Evolutionary conservation across 2,797 vertebrate species (phyloP), one percentile per base, ranked within the genome.

Genomic region (Melanotaenia trifasciata): DNA sequence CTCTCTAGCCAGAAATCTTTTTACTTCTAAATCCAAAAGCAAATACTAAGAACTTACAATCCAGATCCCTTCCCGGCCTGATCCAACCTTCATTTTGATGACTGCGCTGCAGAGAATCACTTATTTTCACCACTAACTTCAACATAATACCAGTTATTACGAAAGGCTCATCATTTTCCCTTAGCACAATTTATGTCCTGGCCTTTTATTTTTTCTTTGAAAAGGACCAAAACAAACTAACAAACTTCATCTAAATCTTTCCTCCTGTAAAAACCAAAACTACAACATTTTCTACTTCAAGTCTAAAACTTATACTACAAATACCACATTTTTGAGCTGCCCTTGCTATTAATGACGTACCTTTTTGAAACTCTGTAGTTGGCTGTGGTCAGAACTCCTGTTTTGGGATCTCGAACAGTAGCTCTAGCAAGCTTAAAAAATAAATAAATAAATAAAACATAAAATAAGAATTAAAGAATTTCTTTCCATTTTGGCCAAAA

Each of bases 351-450:
- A n/a, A 61, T 12, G 22, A 30, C 84, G 95, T 88, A 98, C 98
- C 97, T 99, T 95, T 99, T 98, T 0, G 98, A 99, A 14, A 99
- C 97, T 89, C 98, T 95, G 94, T 99, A 99, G 93, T 94, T 95
- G 40, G 98, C 98, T 63, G 96, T 96, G n/a, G 97, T 98, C 74
- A 99, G 94, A 77, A 98, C 92, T 1, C 98, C 98, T 0, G 97
- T 98, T 92, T 98, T 98, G 56, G 98, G 98, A 84, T 99, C 98
- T 71, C 98, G 95, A 9, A 99, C 98, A 36, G 98, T 99, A 62
- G 98, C 98, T 94, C 98, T 95, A 58, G 96, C 95, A 76, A 99
- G 95, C 98, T 99, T 84, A 26, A 66, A 73, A 12, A 61, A 11
- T 84, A 24, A 67, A 70, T 75, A 58, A 72, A 12, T 57, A 22